phyloP scores from a whole-genome alignment of 2,888 invertebrate species.

The Synanthedon formicaeformis region DNA sequence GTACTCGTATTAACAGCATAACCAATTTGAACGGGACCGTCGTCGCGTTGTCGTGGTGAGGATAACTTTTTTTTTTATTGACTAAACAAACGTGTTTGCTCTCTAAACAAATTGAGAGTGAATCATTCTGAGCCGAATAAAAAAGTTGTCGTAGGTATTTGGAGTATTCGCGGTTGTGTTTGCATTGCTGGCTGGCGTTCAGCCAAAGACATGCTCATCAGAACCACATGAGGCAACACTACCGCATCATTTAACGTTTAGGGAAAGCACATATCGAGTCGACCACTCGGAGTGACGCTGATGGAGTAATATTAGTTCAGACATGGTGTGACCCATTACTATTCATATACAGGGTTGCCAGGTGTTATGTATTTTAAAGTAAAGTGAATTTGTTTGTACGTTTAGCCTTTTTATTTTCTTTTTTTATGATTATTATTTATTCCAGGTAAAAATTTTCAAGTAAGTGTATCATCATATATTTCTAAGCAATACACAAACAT shows the following conservation, averaged over 20 bases:
- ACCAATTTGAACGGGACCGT: conserved; percentile 33
- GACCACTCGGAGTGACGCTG: conserved; percentile 6
- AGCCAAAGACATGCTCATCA: conserved; percentile 44
- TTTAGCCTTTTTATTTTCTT: too few species aligned
- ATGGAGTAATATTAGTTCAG: conserved; percentile 7
- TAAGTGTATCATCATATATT: too few species aligned
- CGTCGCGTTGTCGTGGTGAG: conserved; percentile 9
- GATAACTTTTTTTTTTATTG: conserved; percentile 14
- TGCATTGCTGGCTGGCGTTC: conserved; percentile 40
- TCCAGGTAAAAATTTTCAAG: too few species aligned
- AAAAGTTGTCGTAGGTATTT: conserved; percentile 24
- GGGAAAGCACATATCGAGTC: conserved; percentile 14
- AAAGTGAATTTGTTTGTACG: too few species aligned
- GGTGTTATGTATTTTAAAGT: too few species aligned
- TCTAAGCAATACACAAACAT: too few species aligned
- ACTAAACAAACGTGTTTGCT: conserved; percentile 20
- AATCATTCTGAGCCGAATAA: conserved; percentile 17
- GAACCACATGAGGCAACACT: conserved; percentile 35
- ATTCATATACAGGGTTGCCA: too few species aligned
- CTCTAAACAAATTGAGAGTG: conserved; percentile 3
- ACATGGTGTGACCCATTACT: too few species aligned
- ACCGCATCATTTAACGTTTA: conserved; percentile 44
- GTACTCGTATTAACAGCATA: conserved; percentile 33
- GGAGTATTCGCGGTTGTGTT: conserved; percentile 34
- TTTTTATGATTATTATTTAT: too few species aligned